Evolutionary conservation across 2,113 vertebrate species (phyloP), one percentile per base, ranked within the genome.

Genomic region (Sylvilagus bachmani): DNA sequence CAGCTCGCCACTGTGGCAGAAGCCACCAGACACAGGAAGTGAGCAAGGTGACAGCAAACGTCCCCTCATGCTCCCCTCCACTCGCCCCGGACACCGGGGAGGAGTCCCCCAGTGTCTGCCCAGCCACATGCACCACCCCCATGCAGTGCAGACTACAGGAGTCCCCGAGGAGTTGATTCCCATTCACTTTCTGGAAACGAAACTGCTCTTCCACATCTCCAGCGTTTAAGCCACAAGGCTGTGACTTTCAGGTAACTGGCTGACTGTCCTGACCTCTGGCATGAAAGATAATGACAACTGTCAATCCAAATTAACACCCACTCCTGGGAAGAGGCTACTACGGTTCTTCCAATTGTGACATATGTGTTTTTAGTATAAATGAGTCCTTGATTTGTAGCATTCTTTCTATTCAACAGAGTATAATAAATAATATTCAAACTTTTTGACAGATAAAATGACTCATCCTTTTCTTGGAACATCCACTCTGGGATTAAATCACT

Each of bases 351-450:
- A 96, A 96, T 97, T 90, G 97, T 92, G 44, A 69, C n/a, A 17
- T n/a, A 70, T 86, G 84, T 93, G 66, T 96, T 96, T 44, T 97
- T 97, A 94, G 84, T 89, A 96, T 95, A 95, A 97, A 95, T 96
- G 89, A 96, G 78, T 90, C 84, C 96, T 97, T 87, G 69, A 53
- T 4, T 21, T 62, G 24, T 4, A 36, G 13, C 91, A 5, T 97
- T 98, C 95, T 96, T 97, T 91, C 96, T 97, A 97, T 71, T 91
- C 62, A 58, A 94, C 67, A 96, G 82, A 64, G 36, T 83, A 96
- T 93, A 27, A 5, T 27, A 62, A 5, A 12, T 14, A 88, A 36
- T 66, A 36, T 51, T 36, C 27, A 88, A 85, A 91, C 71, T 96
- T 38, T n/a, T 58, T 36, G 7, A 77, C 44, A 92, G 49, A 93